Evolutionary conservation across 2,888 invertebrate genomes (phyloP), one percentile per base, ranked within the genome.

Genomic region (Trichogramma evanescens): DNA sequence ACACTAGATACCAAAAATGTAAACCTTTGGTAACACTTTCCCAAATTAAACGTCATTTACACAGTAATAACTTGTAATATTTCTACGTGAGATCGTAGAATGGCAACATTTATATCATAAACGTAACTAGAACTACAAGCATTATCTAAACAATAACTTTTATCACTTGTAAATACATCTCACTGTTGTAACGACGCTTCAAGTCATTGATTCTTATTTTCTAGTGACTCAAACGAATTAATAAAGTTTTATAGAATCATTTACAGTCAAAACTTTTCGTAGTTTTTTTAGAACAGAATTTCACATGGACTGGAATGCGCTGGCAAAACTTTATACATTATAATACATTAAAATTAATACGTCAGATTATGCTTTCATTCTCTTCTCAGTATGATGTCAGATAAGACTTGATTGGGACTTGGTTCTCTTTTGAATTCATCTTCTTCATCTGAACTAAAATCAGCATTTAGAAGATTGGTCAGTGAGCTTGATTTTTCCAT

Each of bases 401-500:
- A 81, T 48, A 83, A 69, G 65, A 81, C 75, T 71, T 82, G 79
- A 50, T 79, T 78, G 63, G 82, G 80, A 69, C 77, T 80, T 64
- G 79, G 79, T 66, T 76, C 78, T 44, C 72, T 77, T 55, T 58
- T 52, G 39, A 68, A 65, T 8, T 68, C 67, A n/a, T 72, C 71
- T 10, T 76, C 76, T 45, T 76, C 76, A 58, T 77, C 77, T 3
- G 76, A 75, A 59, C 76, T 77, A 54, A 75, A 77, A 63, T 72
- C 73, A 3, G 72, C 70, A 58, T 72, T 76, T 50, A 78, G 69
- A 63, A 77, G 67, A 68, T 77, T 77, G 43, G 73, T 75, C n/a
- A 77, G 63, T 5, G 77, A 77, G 4, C 73, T 75, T n/a, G 77
- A 77, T 64, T 74, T 75, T 61, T 75, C 70, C 9, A 68, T 69